phyloP scores from a whole-genome alignment of 2,113 vertebrate species.

The Tapirus terrestris region DNA sequence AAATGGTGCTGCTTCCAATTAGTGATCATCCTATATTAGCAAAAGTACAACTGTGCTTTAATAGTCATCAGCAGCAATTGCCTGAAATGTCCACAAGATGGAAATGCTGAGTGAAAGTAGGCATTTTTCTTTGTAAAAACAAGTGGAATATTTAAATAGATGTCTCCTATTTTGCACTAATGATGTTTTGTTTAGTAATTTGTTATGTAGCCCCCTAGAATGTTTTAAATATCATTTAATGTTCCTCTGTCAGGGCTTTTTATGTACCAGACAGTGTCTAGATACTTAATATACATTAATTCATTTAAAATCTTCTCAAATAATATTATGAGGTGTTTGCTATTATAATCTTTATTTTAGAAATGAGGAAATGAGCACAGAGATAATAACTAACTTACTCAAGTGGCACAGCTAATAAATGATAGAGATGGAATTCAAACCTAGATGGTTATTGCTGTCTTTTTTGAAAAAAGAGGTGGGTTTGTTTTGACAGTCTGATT shows the following conservation, averaged over 20 bases:
- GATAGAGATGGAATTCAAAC: background rate
- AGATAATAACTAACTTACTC: conserved; percentile 3
- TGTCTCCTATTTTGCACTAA: conserved; percentile 29
- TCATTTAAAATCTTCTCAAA: conserved; percentile 41
- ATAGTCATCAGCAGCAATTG: conserved; percentile 25
- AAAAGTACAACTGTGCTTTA: background rate
- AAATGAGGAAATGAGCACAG: background rate
- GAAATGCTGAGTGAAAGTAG: conserved; percentile 2
- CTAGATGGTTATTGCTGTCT: background rate
- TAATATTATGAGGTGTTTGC: background rate
- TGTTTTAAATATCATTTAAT: conserved; percentile 23
- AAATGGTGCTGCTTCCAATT: background rate
- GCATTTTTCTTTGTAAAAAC: conserved; percentile 51
- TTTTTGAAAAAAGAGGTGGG: background rate
- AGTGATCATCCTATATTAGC: background rate
- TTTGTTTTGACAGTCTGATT: background rate
- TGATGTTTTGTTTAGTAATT: conserved; percentile 46
- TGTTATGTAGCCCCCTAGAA: background rate
- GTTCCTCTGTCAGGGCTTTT: background rate
- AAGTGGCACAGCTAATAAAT: background rate
- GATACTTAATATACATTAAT: background rate
- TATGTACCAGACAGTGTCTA: background rate
- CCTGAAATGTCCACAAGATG: conserved; percentile 59
- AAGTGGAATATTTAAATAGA: conserved; percentile 14
- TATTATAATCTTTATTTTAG: background rate